A percentile compares a stretch with the other conserved stretches of the same genome.
Evolutionary conservation across 2,113 vertebrate species (phyloP).

Genomic region (Glaucidium brasilianum): DNA sequence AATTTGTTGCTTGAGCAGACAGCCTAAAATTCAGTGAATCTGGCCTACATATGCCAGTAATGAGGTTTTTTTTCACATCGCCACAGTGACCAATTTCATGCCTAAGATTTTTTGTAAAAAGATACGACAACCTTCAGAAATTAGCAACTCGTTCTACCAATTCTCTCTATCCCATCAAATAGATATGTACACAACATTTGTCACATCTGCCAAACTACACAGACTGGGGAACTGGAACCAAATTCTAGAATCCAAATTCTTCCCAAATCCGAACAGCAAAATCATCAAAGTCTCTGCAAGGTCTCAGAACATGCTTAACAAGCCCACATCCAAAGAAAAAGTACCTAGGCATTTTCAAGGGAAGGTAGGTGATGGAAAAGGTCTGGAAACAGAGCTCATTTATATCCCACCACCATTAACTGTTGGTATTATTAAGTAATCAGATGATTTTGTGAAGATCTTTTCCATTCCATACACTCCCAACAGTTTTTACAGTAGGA

Average conservation of each 20-base stretch:
- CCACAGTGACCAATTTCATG: neutral
- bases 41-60: neutral
- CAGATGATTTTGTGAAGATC: neutral
- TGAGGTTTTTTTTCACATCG: neutral
- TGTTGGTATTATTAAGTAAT: neutral
- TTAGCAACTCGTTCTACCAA: neutral
- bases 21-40: neutral
- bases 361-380: neutral
- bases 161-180: neutral
- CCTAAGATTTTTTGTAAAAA: neutral
- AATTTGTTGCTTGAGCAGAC: neutral
- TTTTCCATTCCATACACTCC: neutral
- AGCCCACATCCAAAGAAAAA: neutral
- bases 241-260: neutral
- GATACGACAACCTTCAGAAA: neutral
- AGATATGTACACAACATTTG: neutral
- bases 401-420: neutral
- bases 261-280: neutral
- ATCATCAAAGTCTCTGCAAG: neutral
- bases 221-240: neutral
- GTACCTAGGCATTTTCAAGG: neutral
- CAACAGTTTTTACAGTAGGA: slow-evolving; percentile 32
- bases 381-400: neutral
- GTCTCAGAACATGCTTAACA: neutral
- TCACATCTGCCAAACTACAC: neutral